Evolutionary conservation across 2,113 vertebrate genomes (phyloP), one percentile per base, ranked within the genome.

Genomic region (Thryonomys swinderianus): DNA sequence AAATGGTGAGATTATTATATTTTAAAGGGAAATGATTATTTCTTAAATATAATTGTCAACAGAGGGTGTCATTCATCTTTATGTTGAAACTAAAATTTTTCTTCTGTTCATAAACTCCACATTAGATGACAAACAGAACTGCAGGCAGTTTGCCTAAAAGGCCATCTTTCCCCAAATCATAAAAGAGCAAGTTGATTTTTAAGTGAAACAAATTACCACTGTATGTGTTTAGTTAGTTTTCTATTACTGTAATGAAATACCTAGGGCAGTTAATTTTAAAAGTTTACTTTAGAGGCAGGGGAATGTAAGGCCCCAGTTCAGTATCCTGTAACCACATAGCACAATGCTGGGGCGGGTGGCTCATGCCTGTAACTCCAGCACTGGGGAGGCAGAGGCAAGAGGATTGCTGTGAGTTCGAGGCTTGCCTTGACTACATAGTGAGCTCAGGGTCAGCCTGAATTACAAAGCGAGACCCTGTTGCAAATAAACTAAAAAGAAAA

Each of bases 1-100:
- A 99, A 99, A 99, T 99, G 99, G 99, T 99, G 95, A 99, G 98
- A 78, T 85, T 59, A 18, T 86, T 64, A 9, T 62, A n/a, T 89
- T 84, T 84, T 71, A 51, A 85, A 91, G 78, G 73, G 74, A 90
- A 40, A 42, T 90, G 25, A 40, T 30, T 64, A 9, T 32, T 81
- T 92, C 57, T 66, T n/a, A 66, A 74, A 34, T 4, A 8, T 18
- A 85, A 34, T 27, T 37, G 34, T 87, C 67, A 17, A 42, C 45
- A 16, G 12, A 61, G 16, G 14, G 10, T 78, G 32, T 23, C 25
- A 10, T 66, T 66, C 17, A 1, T 89, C 25, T 74, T 74, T 71
- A 37, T 69, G 67, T 73, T 73, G 40, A 12, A 73, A 23, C 7
- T 6, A 45, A 14, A 74, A 74, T 23, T 73, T 73, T 14, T 5